phyloP scores from a whole-genome alignment of 2,888 invertebrate species.

The Brenthis hecate region DNA sequence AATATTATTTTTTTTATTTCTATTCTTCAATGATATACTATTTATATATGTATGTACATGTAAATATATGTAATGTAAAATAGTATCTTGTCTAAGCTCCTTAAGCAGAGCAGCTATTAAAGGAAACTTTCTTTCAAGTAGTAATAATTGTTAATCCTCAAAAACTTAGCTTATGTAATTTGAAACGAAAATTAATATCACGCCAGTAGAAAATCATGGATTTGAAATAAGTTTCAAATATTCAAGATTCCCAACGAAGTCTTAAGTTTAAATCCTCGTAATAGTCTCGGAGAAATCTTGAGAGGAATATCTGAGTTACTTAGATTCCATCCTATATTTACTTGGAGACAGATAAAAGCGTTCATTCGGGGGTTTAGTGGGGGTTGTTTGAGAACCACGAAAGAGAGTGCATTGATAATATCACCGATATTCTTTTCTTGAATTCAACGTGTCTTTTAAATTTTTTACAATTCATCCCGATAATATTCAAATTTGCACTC shows the following conservation, averaged over 20 bases:
- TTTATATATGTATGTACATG: no score
- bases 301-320: conserved; percentile 30
- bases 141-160: conserved; percentile 3
- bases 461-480: conserved; percentile 12
- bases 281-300: conserved; percentile 28
- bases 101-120: background rate
- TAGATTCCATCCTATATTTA: conserved; percentile 47
- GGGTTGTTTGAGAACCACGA: conserved; percentile 54
- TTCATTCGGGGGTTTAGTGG: conserved; percentile 56
- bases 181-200: conserved; percentile 3
- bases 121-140: background rate
- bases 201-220: conserved; percentile 4
- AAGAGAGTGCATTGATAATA: conserved; percentile 35
- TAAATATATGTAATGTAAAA: no score
- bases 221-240: conserved; percentile 25
- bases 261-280: conserved; percentile 30
- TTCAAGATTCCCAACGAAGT: conserved; percentile 21
- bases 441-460: conserved; percentile 23
- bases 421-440: conserved; percentile 22
- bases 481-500: conserved; percentile 10
- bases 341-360: conserved; percentile 59
- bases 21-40: no score
- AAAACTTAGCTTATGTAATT: conserved; percentile 1
- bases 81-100: no score
- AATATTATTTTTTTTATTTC: no score